Base-by-base conservation (phyloP, 1,140 invertebrate species). In the Pseudomyrmex concolor region DNA sequence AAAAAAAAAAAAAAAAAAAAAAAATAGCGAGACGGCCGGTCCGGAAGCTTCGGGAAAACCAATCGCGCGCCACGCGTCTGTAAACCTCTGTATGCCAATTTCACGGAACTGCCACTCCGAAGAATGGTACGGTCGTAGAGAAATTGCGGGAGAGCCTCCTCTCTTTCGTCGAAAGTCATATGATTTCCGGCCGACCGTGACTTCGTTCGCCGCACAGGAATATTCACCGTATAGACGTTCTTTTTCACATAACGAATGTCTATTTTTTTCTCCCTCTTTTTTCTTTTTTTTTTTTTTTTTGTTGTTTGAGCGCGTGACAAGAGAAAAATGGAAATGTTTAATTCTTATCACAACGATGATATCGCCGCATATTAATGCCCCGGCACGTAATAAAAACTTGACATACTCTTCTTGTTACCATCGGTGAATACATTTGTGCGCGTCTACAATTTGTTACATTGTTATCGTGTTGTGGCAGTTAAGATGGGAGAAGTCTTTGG, bases 11-110 rank as follows among this genome's bases (percentile, higher is more conserved):
- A 66, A 84, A 84, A 71, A 84, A 71, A 71, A 57, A 80, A 66
- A 81, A 84, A 71, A 84, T 81, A 71, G 76, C 60, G 17, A 51
- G n/a, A 76, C 25, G 17, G 54, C 43, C 22, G n/a, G 15, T n/a
- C 63, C 25, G 50, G 76, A 67, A 59, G 68, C 54, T 62, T 73
- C 73, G 84, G 34, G 63, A 17, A 72, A 86, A 73, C 54, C 85
- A 84, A 85, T 86, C 62, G 76, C 48, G 50, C 55, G 22, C 5
- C 55, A 50, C 45, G 43, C 70, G 66, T 43, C 54, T 80, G 74
- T 81, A 81, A 86, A 86, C 68, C 83, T 34, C 34, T 68, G 57
- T 80, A 74, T 74, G 74, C 59, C 74, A 70, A 84, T 86, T 84
- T 85, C 67, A 63, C 66, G 62, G 76, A 43, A n/a, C 83, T 71